Evolutionary conservation across 2,888 invertebrate species (phyloP), one percentile per base, ranked within the genome.

Genomic region (Melitaea athalia): DNA sequence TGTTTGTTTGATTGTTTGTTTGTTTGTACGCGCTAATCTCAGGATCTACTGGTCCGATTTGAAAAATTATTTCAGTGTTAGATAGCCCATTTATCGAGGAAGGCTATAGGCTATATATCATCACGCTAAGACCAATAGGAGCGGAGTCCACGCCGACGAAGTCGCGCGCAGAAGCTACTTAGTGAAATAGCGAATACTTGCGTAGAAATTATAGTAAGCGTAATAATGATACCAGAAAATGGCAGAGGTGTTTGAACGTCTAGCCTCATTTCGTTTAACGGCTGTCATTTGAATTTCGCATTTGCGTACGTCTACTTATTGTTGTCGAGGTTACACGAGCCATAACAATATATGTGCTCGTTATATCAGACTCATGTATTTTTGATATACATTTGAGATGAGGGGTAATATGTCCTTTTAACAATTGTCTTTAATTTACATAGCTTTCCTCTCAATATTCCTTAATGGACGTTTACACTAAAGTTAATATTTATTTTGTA

Each of bases 191-290:
- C 8, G 38, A 3, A 8, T 38, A 38, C 8, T 38, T 38, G 38
- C 38, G 38, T 38, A 38, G 3, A 8, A 38, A 59, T n/a, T 67
- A 63, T 68, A 68, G 64, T 65, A 55, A 57, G 49, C 62, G 49
- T 33, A 68, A 69, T 73, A 73, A 74, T 67, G 72, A 60, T 31
- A 68, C 62, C 60, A 64, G 71, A 66, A 72, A 72, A 73, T 64
- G 68, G 67, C 67, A 68, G 63, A 65, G 66, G 76, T 81, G 80
- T 81, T 81, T 81, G 78, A 81, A 78, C 81, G 78, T 79, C 74
- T 75, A 79, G 77, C 74, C 72, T 75, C 80, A 80, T 84, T 84
- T 78, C 76, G 71, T 82, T 81, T 83, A 83, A 85, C 81, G 81
- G 74, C 76, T 68, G 76, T 72, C 79, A 81, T 85, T 80, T 77